These are phyloP conservation scores for Potamilus streckersoni DNA, from an alignment of 1,140 invertebrate species.

Conservation along the genomic window DNA sequence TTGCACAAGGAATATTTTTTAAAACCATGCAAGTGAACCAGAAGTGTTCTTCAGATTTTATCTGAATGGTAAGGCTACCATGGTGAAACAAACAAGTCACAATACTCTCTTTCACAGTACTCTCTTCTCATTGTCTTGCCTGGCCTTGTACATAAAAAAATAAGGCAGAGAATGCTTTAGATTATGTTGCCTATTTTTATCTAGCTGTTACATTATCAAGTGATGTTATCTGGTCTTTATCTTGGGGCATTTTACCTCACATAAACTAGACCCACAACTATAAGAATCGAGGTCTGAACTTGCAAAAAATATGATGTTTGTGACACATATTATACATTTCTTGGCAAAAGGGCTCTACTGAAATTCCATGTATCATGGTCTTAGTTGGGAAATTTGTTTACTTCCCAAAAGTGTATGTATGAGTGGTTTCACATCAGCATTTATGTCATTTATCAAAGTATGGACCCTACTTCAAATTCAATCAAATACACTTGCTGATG, in stretches of 20 bases:
- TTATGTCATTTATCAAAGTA: slow-evolving; percentile 1
- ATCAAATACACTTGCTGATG: slow-evolving; percentile 13
- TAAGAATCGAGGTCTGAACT: slow-evolving; percentile 16
- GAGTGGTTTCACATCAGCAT: slow-evolving; percentile 1
- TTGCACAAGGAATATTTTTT: not conserved
- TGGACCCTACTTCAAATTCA: slow-evolving; percentile 4
- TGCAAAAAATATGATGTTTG: slow-evolving; percentile 16
- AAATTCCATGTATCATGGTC: slow-evolving; percentile 20
- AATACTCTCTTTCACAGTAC: slow-evolving; percentile 10
- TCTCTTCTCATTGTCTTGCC: slow-evolving; percentile 3
- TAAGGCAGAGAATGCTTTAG: not conserved
- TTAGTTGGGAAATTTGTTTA: not conserved
- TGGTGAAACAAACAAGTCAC: slow-evolving; percentile 13
- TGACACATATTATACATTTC: slow-evolving; percentile 14
- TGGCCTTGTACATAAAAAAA: slow-evolving; percentile 20
- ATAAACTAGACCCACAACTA: slow-evolving; percentile 20
- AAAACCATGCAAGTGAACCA: slow-evolving; percentile 20
- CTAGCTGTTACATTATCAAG: slow-evolving; percentile 1
- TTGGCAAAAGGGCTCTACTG: slow-evolving; percentile 16
- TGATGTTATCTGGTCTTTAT: slow-evolving; percentile 8
- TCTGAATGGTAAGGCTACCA: slow-evolving; percentile 2
- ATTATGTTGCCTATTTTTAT: not conserved
- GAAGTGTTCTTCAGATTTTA: slow-evolving; percentile 1
- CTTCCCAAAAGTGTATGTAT: slow-evolving; percentile 2
- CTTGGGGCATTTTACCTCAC: slow-evolving; percentile 24